Percentiles rank a stretch among this genome's conserved stretches.
These are phyloP conservation scores for Pollenia labialis DNA, from an alignment of 2,888 invertebrate genomes.

Conservation along the genomic window DNA sequence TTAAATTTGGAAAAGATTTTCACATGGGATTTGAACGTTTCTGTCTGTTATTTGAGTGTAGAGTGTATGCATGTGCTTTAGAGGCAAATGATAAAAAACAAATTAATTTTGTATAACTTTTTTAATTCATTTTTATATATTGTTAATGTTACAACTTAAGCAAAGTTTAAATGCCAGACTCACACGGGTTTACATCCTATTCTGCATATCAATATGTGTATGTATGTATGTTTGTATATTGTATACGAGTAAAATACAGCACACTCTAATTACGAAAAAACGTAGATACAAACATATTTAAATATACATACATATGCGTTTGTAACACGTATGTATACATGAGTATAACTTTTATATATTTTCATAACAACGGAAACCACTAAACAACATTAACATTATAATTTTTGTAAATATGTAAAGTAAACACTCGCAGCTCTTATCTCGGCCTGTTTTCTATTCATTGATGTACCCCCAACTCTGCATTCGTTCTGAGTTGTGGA, in stretches of 20 bases:
- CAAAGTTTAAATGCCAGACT: constrained; percentile 52
- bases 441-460: too few species aligned
- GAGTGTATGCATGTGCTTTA: background rate
- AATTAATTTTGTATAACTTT: background rate
- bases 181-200: constrained; percentile 31
- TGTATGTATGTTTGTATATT: background rate
- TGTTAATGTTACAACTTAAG: constrained; percentile 42
- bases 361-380: too few species aligned
- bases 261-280: too few species aligned
- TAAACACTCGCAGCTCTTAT: too few species aligned
- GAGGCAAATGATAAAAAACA: background rate
- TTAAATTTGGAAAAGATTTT: constrained; percentile 77
- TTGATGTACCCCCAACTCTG: too few species aligned
- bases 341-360: too few species aligned
- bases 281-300: too few species aligned
- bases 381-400: too few species aligned
- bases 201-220: background rate
- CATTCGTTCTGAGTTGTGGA: too few species aligned
- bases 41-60: background rate
- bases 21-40: constrained; percentile 40
- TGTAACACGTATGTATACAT: too few species aligned
- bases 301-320: background rate
- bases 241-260: too few species aligned
- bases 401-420: too few species aligned
- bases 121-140: background rate